Evolutionary conservation across 2,888 invertebrate species (phyloP).

Genomic region (Parnassius mnemosyne): DNA sequence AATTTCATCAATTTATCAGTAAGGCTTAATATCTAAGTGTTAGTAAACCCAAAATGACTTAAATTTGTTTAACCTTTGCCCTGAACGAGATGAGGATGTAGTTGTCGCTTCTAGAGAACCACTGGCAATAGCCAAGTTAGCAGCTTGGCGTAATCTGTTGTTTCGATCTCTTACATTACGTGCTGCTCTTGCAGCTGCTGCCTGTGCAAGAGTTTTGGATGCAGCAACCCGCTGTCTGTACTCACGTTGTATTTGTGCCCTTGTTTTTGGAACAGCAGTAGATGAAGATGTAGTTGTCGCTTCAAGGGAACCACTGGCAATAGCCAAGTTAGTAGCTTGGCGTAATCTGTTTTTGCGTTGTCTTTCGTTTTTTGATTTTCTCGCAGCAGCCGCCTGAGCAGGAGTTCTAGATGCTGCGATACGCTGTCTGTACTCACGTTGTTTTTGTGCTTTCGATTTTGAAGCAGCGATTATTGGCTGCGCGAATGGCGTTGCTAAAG

Average conservation of each 20-base stretch:
- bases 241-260: not conserved
- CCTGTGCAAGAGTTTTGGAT: too few relatives aligned
- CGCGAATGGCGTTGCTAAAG: too few relatives aligned
- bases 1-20: too few relatives aligned
- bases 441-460: not conserved
- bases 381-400: slow-evolving; percentile 28
- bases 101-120: too few relatives aligned
- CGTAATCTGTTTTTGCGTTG: slow-evolving; percentile 38
- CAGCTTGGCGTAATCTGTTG: slow-evolving; percentile 39
- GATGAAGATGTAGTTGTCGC: too few relatives aligned
- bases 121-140: slow-evolving; percentile 35
- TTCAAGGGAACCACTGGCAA: slow-evolving; percentile 23
- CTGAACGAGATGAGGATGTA: too few relatives aligned
- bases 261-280: not conserved
- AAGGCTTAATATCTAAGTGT: too few relatives aligned
- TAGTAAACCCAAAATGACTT: too few relatives aligned
- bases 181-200: slow-evolving; percentile 33
- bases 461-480: not conserved
- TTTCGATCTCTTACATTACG: slow-evolving; percentile 37
- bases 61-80: too few relatives aligned
- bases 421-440: too few relatives aligned
- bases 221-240: too few relatives aligned
- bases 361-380: slow-evolving; percentile 35
- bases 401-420: too few relatives aligned
- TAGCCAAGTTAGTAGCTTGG: slow-evolving; percentile 38